These are phyloP conservation scores for Henricia sp. DNA, from an alignment of 53 echinoderm and acorn worm species.

Conservation along the genomic window DNA sequence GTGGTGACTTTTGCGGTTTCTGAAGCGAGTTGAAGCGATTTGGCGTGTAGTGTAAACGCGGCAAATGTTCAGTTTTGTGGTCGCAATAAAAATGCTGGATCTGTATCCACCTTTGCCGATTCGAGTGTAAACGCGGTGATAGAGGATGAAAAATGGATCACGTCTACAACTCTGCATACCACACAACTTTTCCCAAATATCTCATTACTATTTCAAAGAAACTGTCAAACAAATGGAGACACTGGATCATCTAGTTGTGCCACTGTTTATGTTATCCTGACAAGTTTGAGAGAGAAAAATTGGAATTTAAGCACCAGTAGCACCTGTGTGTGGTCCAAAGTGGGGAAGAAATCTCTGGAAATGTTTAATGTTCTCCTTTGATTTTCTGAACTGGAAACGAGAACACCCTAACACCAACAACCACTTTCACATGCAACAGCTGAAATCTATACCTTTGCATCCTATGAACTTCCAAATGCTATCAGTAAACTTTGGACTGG, in stretches of 20 bases:
- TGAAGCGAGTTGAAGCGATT: no score
- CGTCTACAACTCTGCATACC: no score
- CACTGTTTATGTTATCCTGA: slow-evolving; percentile 8
- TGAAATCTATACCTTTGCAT: slow-evolving; percentile 28
- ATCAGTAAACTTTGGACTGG: slow-evolving; percentile 41
- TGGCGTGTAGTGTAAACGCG: no score
- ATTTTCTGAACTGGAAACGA: background rate
- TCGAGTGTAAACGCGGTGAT: no score
- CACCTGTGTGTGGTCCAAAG: slow-evolving; percentile 2
- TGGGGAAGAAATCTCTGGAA: background rate
- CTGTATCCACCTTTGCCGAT: no score
- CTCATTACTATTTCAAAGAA: slow-evolving; percentile 19
- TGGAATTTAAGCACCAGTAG: slow-evolving; percentile 26
- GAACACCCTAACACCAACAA: background rate
- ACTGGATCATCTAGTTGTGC: slow-evolving; percentile 2
- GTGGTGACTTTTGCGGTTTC: no score
- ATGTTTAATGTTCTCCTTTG: no score
- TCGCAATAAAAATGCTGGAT: no score
- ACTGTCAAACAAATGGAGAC: slow-evolving; percentile 5
- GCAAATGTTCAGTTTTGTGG: no score
- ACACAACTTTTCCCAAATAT: background rate
- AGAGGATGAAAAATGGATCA: no score
- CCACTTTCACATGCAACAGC: background rate
- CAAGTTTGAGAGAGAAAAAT: background rate
- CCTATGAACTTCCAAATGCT: background rate